Conservation (phyloP, 2,113 vertebrate genomes). For the Ochotona curzoniae region DNA sequence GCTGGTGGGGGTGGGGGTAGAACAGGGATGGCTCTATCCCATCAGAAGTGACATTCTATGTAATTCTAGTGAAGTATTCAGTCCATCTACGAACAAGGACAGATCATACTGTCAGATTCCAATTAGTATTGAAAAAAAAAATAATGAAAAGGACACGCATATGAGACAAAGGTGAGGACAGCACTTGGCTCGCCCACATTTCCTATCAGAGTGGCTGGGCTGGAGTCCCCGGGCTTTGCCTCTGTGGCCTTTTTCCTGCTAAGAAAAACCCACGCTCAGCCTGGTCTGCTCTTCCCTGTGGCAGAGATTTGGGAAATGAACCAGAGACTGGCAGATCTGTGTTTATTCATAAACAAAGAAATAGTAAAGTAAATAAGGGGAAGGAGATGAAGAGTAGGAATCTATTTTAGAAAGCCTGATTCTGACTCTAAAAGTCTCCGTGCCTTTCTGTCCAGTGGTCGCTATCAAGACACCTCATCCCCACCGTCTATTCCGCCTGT, state of each 20-base stretch:
- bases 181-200: too few species aligned
- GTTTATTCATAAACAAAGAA: too few species aligned
- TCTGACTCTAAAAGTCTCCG: background rate
- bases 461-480: background rate
- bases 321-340: too few species aligned
- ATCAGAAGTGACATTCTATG: background rate
- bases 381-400: background rate
- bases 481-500: background rate
- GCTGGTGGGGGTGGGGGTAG: too few species aligned
- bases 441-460: background rate
- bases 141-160: too few species aligned
- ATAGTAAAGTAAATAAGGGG: background rate
- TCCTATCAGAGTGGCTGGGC: too few species aligned
- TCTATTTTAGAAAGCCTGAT: background rate
- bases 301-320: too few species aligned
- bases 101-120: background rate
- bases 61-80: background rate
- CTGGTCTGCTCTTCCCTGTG: too few species aligned
- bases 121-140: background rate
- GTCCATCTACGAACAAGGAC: background rate
- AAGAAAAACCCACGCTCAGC: too few species aligned
- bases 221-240: too few species aligned
- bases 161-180: too few species aligned
- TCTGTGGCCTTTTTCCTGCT: too few species aligned
- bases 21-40: background rate